A percentile compares a stretch with the other conserved stretches of the same genome.
These are phyloP conservation scores for Sebastes kiyomatsui DNA, from an alignment of 2,797 vertebrate genomes.

Conservation along the genomic window DNA sequence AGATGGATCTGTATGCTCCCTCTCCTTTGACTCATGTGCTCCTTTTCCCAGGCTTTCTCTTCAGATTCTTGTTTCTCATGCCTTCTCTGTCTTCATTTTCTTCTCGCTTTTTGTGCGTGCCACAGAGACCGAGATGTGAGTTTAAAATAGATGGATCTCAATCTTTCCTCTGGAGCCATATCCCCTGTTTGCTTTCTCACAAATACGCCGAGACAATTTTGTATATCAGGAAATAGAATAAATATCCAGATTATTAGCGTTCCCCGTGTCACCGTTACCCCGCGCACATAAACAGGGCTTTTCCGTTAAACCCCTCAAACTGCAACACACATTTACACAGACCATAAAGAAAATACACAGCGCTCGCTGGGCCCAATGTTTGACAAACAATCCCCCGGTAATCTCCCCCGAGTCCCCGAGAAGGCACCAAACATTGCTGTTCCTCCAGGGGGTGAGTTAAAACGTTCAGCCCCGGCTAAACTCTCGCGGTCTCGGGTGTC, in stretches of 20 bases:
- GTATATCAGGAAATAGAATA: conserved; percentile 38
- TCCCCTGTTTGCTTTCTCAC: conserved; percentile 42
- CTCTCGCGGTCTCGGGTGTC: conserved; percentile 15
- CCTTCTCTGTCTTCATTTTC: neutral
- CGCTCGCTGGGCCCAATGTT: neutral
- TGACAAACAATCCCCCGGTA: conserved; percentile 36
- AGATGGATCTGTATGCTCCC: conserved; percentile 21
- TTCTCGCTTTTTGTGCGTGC: neutral
- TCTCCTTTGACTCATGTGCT: conserved; percentile 4
- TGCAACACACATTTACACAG: conserved; percentile 6
- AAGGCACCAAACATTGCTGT: neutral
- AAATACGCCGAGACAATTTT: conserved; percentile 19
- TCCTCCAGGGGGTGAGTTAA: conserved; percentile 17
- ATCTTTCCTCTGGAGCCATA: conserved; percentile 1
- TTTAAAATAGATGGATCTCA: conserved; percentile 27
- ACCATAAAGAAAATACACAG: conserved; percentile 52
- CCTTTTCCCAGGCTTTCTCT: neutral
- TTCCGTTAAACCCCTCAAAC: conserved; percentile 27
- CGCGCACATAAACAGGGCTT: conserved; percentile 33
- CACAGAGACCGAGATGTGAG: neutral
- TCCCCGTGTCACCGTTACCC: conserved; percentile 11
- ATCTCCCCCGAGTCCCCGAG: conserved; percentile 6
- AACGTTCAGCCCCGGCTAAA: conserved; percentile 10
- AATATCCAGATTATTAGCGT: conserved; percentile 47
- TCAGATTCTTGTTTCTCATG: conserved; percentile 4